Evolutionary conservation across 2,113 vertebrate genomes (phyloP), one percentile per base, ranked within the genome.

Genomic region (Ageneiosus marmoratus): DNA sequence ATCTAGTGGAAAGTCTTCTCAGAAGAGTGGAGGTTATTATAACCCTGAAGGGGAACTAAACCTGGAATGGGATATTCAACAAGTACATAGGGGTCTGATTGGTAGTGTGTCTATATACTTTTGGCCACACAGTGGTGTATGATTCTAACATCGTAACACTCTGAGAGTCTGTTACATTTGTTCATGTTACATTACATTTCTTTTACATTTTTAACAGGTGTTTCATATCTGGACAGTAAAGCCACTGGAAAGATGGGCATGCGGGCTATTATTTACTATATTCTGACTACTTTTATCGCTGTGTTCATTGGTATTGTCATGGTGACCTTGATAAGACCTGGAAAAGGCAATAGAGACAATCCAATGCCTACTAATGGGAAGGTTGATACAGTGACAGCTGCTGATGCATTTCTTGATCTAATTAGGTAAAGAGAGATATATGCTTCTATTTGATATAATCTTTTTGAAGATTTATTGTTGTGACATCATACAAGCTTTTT

Each of bases 271-370:
- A 88, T 96, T 76, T 99, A 98, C 89, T 99, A 99, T 92, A 97
- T 95, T 94, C 94, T 97, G 88, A 99, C 98, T 76, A 99, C 98
- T 0, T 89, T 99, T 89, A 95, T 97, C 1, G 97, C 98, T 0
- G 98, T 99, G 83, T 97, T 98, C 89, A 98, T 97, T 0, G 98
- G 98, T 80, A 98, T 99, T 53, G 92, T 96, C 63, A 95, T 96
- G 88, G 97, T 98, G 86, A 94, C 95, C 34, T 94, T 97, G 88
- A 96, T 99, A 89, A 95, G 93, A 51, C 98, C 97, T 0, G 98
- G 98, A 10, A 96, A 95, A 91, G 97, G 97, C 51, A 95, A 91
- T 86, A 95, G 97, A 89, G 96, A 97, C 60, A 95, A 93, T 18
- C 93, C 95, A 24, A 87, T 94, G 80, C 86, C 91, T 8, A 91